phyloP scores from a whole-genome alignment of 2,888 invertebrate genomes.

The Amaurobius ferox region DNA sequence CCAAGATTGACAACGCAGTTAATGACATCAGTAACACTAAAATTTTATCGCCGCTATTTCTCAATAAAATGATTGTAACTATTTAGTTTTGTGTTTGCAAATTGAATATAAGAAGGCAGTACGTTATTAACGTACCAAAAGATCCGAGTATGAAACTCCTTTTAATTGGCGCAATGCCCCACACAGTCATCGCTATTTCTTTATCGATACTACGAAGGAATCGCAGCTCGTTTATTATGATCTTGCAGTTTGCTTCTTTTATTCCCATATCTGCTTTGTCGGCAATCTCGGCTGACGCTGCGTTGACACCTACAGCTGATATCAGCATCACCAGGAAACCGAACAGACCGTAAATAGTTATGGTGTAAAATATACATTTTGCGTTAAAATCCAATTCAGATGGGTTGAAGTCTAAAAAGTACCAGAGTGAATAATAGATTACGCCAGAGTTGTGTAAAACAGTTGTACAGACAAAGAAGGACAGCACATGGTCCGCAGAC shows the following conservation, averaged over 20 bases:
- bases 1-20: no score
- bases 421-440: not conserved
- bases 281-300: not conserved
- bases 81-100: no score
- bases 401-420: not conserved
- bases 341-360: not conserved
- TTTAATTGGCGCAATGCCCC: constrained; percentile 17
- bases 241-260: not conserved
- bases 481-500: not conserved
- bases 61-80: no score
- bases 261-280: not conserved
- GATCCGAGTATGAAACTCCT: not conserved
- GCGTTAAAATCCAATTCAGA: no score
- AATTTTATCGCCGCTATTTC: no score
- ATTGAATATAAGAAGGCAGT: not conserved
- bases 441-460: not conserved
- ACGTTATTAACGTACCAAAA: not conserved
- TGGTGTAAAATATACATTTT: not conserved
- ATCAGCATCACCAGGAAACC: not conserved
- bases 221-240: not conserved
- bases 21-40: no score
- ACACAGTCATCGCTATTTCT: not conserved
- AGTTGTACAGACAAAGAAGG: not conserved
- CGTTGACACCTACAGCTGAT: not conserved
- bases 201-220: not conserved